These are phyloP conservation scores for Lutjanus erythropterus DNA, from an alignment of 2,113 vertebrate species.

Conservation along the genomic window DNA sequence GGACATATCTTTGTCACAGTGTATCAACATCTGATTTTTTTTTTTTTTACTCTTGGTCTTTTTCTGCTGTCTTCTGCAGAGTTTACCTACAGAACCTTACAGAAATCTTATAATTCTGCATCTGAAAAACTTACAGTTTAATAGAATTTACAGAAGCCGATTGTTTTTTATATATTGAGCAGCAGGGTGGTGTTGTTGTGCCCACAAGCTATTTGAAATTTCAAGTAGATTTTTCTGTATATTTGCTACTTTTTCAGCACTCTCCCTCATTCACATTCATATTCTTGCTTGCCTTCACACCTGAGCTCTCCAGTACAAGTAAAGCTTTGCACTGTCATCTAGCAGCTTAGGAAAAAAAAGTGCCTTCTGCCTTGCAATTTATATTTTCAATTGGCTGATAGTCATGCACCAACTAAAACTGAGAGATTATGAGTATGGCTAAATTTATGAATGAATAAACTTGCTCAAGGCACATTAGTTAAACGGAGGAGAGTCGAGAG, in stretches of 20 bases:
- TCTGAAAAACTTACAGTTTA: neutral
- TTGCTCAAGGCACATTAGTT: neutral
- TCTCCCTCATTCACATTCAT: slow-evolving; percentile 33
- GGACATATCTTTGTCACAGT: no score
- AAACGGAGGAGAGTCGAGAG: neutral
- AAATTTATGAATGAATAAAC: slow-evolving; percentile 34
- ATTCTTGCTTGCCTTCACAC: slow-evolving; percentile 25
- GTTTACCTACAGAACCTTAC: neutral
- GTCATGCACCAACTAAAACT: slow-evolving; percentile 29
- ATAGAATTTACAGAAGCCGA: neutral
- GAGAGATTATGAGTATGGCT: slow-evolving; percentile 36
- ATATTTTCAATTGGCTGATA: slow-evolving; percentile 30
- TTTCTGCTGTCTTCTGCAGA: neutral
- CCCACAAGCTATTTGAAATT: slow-evolving; percentile 8
- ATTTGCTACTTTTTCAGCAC: slow-evolving; percentile 10
- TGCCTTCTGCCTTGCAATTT: slow-evolving; percentile 20
- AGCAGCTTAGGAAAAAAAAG: slow-evolving; percentile 2
- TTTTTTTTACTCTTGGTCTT: neutral
- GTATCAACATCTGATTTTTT: no score
- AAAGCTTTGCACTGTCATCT: slow-evolving; percentile 20
- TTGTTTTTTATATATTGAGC: neutral
- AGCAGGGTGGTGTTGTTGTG: neutral
- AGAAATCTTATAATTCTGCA: neutral
- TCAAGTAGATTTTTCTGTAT: neutral
- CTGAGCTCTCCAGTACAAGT: slow-evolving; percentile 17